Evolutionary conservation across 2,797 vertebrate genomes (phyloP), one percentile per base, ranked within the genome.

Genomic region (Lepus townsendii): DNA sequence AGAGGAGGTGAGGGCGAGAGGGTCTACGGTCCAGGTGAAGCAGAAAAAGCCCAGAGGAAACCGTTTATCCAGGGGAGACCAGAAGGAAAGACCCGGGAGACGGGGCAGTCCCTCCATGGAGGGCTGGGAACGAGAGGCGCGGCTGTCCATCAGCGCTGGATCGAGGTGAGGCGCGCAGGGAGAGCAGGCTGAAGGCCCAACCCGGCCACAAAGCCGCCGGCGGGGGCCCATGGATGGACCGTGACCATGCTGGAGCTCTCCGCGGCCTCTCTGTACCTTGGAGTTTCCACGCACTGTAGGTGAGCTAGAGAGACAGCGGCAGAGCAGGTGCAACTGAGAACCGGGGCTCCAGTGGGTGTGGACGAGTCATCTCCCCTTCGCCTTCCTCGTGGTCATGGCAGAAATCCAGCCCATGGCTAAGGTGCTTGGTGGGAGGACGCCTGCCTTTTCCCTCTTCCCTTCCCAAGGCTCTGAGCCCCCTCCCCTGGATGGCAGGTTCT

Each of bases 291-390:
- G 63, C 24, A 47, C 17, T 54, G 1, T 0, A 24, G 5, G 27
- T 10, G 10, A 13, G 1, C 1, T 24, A 1, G 35, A n/a, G n/a
- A 38, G 32, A 68, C 17, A 0, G 11, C 11, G 17, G 32, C 35
- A 20, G 63, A 42, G 5, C 20, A 68, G 73, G 13, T 2, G 1
- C 69, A 68, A 10, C 60, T 11, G 62, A 57, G 72, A 76, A 26
- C 16, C 0, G 1, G 66, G 19, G 52, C 19, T 20, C 50, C 57
- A 24, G 16, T 16, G 47, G 35, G 2, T 19, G 65, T 62, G 11
- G 57, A 69, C 6, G 26, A 27, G 2, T 2, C n/a, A 17, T 60
- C 50, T 78, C 47, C 9, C 4, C 8, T 69, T 30, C n/a, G 27
- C 4, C 24, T 77, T 83, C 7, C 73, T 62, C 54, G 65, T 80